Evolutionary conservation across 2,888 invertebrate species (phyloP), one percentile per base, ranked within the genome.

Genomic region (Eupithecia insigniata): DNA sequence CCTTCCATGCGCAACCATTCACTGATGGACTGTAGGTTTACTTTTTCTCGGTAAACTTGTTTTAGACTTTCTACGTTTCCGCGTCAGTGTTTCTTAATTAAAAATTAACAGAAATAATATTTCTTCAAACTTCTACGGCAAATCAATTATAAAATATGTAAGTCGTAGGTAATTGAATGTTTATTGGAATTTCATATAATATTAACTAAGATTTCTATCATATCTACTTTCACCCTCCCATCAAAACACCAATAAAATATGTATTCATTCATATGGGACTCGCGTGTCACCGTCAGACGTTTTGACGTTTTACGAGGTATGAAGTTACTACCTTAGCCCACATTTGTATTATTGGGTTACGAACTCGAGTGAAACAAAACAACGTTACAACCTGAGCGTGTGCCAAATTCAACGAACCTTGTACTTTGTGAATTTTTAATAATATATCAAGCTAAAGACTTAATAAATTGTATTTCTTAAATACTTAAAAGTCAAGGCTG

Each of bases 401-500:
- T 61, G n/a, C 66, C 26, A 61, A 69, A 62, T 60, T 36, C 67
- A 66, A 26, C 36, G 60, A 67, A 66, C 67, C 66, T 69, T 72
- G 72, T 62, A 55, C 55, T 55, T 55, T 55, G 22, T 55, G 60
- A 60, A 30, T 60, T 30, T 58, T 16, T 58, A 28, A 58, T 28
- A 60, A 60, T 60, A 60, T 60, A 60, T 30, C 60, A 30, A 30
- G 58, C n/a, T 60, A 60, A 61, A 30, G 61, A 34, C 3, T 30
- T 69, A 67, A 71, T 67, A 65, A 60, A 65, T 65, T 46, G 58
- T 69, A 46, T 66, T 66, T 66, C 39, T 64, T 60, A 70, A 62
- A 67, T 39, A 66, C 68, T 71, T 74, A 66, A 73, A 72, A 67
- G 75, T 76, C 77, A 76, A 79, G 76, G 77, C 43, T 72, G 22